Conservation (phyloP, 2,888 invertebrate species). For the Phortica okadai region DNA sequence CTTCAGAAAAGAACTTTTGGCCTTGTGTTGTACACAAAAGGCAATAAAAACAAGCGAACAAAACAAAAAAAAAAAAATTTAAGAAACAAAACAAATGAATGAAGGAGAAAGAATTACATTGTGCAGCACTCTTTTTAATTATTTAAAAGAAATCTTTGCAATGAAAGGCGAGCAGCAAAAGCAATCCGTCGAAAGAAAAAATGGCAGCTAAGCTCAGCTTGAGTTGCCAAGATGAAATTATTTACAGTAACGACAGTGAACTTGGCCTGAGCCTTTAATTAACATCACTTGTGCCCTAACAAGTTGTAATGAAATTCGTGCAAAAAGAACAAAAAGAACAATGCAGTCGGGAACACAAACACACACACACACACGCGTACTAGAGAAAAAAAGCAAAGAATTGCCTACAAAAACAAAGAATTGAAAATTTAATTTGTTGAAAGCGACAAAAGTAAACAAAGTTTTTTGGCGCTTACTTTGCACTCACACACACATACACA, state of each 20-base stretch:
- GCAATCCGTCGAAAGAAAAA: not conserved
- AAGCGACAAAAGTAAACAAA: not conserved
- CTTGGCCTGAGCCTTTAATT: constrained; percentile 50
- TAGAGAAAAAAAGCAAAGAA: not conserved
- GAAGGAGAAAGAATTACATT: not conserved
- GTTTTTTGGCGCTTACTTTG: constrained; percentile 1
- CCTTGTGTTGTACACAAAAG: not conserved
- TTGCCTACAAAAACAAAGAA: not conserved
- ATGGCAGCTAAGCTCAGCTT: not conserved
- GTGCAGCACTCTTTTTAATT: not conserved
- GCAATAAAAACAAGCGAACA: not conserved
- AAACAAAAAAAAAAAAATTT: not conserved
- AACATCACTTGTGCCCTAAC: constrained; percentile 41
- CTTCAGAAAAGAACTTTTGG: not conserved
- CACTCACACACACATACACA: not conserved
- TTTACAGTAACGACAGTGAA: constrained; percentile 41
- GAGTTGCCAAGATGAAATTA: constrained; percentile 3
- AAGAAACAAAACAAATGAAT: not conserved
- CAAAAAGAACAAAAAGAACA: not conserved
- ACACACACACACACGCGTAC: not conserved
- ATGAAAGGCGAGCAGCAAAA: constrained; percentile 4
- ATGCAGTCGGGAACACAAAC: not conserved
- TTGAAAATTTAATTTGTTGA: not conserved
- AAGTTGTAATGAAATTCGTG: not conserved
- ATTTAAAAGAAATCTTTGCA: constrained; percentile 13